Evolutionary conservation across 2,113 vertebrate genomes (phyloP).

Genomic region (Delphinapterus leucas): DNA sequence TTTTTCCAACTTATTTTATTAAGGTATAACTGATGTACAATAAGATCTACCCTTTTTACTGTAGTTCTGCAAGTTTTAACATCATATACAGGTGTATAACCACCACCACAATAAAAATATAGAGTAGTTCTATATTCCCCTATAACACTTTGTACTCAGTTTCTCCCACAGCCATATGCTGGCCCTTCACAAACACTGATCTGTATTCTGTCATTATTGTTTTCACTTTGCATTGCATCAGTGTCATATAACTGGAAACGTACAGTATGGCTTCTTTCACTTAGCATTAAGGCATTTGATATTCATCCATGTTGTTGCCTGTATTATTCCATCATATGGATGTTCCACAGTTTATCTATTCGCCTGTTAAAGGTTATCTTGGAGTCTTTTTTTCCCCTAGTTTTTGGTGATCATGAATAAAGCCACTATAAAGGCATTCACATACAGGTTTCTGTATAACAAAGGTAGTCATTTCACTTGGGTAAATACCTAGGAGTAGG

Average conservation of each 20-base stretch:
- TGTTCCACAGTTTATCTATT: neutral
- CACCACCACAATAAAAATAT: neutral
- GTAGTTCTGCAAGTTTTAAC: slow-evolving; percentile 14
- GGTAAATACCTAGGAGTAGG: neutral
- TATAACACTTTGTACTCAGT: neutral
- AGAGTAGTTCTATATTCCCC: neutral
- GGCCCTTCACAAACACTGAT: neutral
- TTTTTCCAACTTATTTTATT: slow-evolving; percentile 11
- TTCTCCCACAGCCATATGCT: neutral
- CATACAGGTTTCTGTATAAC: slow-evolving; percentile 12
- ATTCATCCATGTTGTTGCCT: slow-evolving; percentile 27
- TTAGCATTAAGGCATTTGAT: neutral
- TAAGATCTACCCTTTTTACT: slow-evolving; percentile 16
- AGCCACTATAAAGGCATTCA: neutral
- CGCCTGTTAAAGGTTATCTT: neutral
- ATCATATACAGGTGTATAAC: neutral
- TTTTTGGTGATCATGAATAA: neutral
- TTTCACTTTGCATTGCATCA: neutral
- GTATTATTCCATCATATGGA: neutral
- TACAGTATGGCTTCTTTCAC: neutral
- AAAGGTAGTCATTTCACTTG: slow-evolving; percentile 23
- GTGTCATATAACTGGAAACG: neutral
- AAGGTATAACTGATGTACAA: neutral
- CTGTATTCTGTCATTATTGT: neutral
- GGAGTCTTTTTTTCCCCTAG: neutral